Base-by-base conservation (phyloP, 2,797 vertebrate genomes). In the Menidia menidia region DNA sequence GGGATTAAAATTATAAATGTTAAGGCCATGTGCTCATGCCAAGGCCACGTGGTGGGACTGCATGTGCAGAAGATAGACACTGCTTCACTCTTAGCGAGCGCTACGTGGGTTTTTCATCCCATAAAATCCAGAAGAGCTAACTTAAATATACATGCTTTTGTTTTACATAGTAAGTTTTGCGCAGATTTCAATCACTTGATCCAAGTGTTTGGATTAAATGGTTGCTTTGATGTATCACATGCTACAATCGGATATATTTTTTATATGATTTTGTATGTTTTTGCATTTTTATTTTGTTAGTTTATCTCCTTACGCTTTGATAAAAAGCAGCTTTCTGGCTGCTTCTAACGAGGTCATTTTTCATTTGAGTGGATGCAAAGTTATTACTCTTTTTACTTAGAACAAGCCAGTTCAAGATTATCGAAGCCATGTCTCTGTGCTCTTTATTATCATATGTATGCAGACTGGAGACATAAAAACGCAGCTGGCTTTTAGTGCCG, bases 81-180 rank as follows among this genome's bases (percentile, higher is more conserved):
- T 25, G 31, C 41, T 25, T 69, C 55, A 67, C 54, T 78, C 70
- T 51, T 51, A 51, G 25, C 19, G 19, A 19, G 9, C 25, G 25
- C 14, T 25, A 64, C 59, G 45, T 66, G 44, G 18, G 43, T 76
- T 83, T 71, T 56, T 80, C 59, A 77, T 75, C 45, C 53, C 62
- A 73, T 71, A 43, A 58, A 59, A 64, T 52, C 60, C 45, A 73
- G 62, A 25, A 75, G 30, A 86, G 85, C 78, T 89, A 85, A 83
- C 64, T 61, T 47, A 13, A 33, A 42, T 48, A 15, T 44, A 50
- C 12, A 30, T 55, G 39, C 30, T 76, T 84, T 25, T 53, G 61
- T 80, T 72, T 71, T 68, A 60, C 16, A n/a, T 84, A 87, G 84
- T 67, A 62, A 84, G 80, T 71, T 79, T 70, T 67, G 72, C 48